Evolutionary conservation across 2,797 vertebrate genomes (phyloP).

Genomic region (Heteromormyrus szaboi): DNA sequence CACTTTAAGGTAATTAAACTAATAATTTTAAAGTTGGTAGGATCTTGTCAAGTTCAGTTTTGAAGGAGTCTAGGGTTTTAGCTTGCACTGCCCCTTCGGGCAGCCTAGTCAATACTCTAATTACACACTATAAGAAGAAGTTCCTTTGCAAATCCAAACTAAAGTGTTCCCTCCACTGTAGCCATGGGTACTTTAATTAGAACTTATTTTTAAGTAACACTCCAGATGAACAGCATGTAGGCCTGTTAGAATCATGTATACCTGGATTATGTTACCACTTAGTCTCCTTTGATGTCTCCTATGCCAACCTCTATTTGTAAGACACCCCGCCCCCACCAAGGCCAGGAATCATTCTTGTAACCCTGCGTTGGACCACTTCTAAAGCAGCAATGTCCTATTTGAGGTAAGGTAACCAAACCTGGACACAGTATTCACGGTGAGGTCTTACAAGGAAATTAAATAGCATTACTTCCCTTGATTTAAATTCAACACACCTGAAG

Average conservation of each 20-base stretch:
- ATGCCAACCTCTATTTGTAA: not conserved
- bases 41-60: not conserved
- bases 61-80: not conserved
- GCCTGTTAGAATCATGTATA: not conserved
- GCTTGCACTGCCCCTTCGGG: not conserved
- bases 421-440: not conserved
- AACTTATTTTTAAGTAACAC: not conserved
- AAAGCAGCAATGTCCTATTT: not conserved
- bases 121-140: not conserved
- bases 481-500: not conserved
- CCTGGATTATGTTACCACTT: not conserved
- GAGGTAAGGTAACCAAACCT: not conserved
- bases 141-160: not conserved
- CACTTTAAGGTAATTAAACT: not conserved
- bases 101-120: not conserved
- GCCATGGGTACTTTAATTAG: not conserved
- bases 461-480: not conserved
- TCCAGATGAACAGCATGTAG: not conserved
- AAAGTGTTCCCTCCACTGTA: not conserved
- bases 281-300: not conserved
- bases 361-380: not conserved
- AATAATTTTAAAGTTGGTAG: not conserved
- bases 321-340: not conserved
- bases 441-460: not conserved
- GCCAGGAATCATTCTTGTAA: not conserved